phyloP scores from a whole-genome alignment of 2,888 invertebrate species.

The Eudemis profundana region DNA sequence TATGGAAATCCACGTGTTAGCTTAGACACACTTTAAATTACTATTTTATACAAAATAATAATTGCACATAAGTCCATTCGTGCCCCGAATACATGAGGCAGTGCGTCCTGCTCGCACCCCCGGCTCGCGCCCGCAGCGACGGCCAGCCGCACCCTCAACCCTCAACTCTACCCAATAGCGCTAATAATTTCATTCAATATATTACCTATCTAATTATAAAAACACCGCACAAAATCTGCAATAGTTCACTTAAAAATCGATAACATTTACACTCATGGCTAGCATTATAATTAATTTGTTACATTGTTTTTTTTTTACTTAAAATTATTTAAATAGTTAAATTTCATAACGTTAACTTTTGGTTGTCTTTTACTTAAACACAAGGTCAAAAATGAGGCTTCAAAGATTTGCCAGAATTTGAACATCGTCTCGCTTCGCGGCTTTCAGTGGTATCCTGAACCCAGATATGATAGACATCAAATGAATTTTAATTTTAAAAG shows the following conservation, averaged over 20 bases:
- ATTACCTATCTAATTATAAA: conserved; percentile 86
- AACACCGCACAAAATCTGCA: conserved; percentile 85
- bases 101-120: conserved; percentile 54
- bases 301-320: conserved; percentile 80
- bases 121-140: conserved; percentile 57
- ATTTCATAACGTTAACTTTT: conserved; percentile 84
- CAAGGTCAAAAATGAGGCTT: conserved; percentile 78
- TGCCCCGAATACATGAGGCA: conserved; percentile 64
- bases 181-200: conserved; percentile 85
- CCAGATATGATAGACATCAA: conserved; percentile 41
- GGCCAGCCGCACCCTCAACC: conserved; percentile 62
- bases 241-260: conserved; percentile 83
- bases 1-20: conserved; percentile 85
- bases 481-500: conserved; percentile 40
- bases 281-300: conserved; percentile 85
- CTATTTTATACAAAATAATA: conserved; percentile 85
- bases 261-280: conserved; percentile 85
- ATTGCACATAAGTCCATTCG: conserved; percentile 84
- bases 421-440: conserved; percentile 68
- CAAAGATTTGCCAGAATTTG: conserved; percentile 72
- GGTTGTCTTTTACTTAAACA: conserved; percentile 83
- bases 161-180: conserved; percentile 74
- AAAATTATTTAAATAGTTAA: conserved; percentile 82
- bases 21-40: conserved; percentile 83
- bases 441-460: conserved; percentile 41